A percentile compares a stretch with the other conserved stretches of the same genome.
Conservation (phyloP, 2,888 invertebrate genomes). For the Nyleta sp. region DNA sequence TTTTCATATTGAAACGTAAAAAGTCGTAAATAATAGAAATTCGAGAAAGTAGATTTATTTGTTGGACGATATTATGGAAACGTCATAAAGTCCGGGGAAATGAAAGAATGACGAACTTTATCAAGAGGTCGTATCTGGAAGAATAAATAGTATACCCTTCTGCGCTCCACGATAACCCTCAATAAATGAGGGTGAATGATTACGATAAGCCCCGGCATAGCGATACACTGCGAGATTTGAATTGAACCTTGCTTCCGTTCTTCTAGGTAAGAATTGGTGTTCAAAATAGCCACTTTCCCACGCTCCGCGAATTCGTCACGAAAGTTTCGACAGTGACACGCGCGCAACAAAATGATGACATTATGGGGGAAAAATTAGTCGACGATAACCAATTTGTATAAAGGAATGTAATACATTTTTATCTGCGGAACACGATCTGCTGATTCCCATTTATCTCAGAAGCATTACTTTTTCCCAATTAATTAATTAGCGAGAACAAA, state of each 20-base stretch:
- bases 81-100: constrained; percentile 70
- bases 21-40: no score
- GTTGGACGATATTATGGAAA: constrained; percentile 16
- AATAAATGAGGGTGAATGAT: constrained; percentile 74
- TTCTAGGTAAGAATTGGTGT: constrained; percentile 59
- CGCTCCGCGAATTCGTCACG: no score
- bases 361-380: no score
- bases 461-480: neutral
- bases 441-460: constrained; percentile 5
- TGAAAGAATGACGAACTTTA: constrained; percentile 73
- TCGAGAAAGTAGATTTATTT: no score
- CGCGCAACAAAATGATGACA: no score
- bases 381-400: no score
- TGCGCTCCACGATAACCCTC: constrained; percentile 73
- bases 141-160: constrained; percentile 75
- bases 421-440: neutral
- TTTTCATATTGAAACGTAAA: no score
- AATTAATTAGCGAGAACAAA: neutral
- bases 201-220: constrained; percentile 71
- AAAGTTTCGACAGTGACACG: no score
- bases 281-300: constrained; percentile 42
- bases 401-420: neutral
- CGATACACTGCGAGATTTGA: constrained; percentile 70
- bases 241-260: constrained; percentile 63
- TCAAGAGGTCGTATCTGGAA: constrained; percentile 71